phyloP scores from a whole-genome alignment of 2,888 invertebrate species.

The Chrysina gloriosa region DNA sequence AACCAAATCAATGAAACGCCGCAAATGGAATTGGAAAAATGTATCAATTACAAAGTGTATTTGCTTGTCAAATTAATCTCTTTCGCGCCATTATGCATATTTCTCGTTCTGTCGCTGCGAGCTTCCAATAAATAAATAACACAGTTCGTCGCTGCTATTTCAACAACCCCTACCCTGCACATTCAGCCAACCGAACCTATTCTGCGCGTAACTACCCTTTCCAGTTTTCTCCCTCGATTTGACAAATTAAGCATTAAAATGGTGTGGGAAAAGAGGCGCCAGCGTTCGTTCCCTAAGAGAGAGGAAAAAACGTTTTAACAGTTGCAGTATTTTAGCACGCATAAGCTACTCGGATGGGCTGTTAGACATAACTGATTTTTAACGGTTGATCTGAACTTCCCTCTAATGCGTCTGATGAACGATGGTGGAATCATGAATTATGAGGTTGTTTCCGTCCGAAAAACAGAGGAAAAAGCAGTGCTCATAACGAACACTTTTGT shows the following conservation, averaged over 20 bases:
- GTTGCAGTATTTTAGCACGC: neutral
- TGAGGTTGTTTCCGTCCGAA: neutral
- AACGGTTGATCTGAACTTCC: neutral
- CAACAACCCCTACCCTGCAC: neutral
- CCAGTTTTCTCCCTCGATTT: neutral
- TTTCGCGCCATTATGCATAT: constrained; percentile 16
- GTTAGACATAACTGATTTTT: neutral
- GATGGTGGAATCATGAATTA: constrained; percentile 1
- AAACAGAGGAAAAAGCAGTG: neutral
- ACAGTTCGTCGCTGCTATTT: neutral
- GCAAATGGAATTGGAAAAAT: neutral
- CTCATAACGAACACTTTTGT: constrained; percentile 7
- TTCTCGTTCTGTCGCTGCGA: neutral
- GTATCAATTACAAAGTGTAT: constrained; percentile 4
- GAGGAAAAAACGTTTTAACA: neutral
- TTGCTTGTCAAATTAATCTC: constrained; percentile 1
- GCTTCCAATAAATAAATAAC: constrained; percentile 1
- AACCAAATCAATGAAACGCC: neutral
- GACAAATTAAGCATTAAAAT: neutral
- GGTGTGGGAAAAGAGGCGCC: neutral
- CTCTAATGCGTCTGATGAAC: constrained; percentile 7
- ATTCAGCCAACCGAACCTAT: neutral
- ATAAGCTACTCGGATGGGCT: neutral
- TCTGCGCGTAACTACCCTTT: neutral
- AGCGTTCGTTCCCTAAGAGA: neutral